phyloP scores from a whole-genome alignment of 2,888 invertebrate genomes.

The Caenorhabditis imperialis region DNA sequence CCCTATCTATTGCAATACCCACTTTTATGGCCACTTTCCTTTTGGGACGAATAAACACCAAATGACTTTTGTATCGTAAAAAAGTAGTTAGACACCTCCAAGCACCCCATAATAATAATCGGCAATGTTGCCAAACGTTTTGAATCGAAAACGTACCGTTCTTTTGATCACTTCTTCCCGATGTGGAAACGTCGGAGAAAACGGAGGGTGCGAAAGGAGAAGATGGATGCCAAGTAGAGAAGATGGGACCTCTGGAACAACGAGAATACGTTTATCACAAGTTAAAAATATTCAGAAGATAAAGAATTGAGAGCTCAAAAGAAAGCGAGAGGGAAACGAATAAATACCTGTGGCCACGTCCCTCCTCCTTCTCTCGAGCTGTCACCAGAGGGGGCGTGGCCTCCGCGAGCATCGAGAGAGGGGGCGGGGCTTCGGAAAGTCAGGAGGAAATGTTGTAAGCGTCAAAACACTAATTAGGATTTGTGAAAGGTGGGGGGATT shows the following conservation, averaged over 20 bases:
- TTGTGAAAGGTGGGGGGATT: too few relatives aligned
- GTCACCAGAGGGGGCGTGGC: conserved; percentile 24
- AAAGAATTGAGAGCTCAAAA: neutral
- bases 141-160: too few relatives aligned
- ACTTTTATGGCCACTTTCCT: conserved; percentile 45
- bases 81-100: neutral
- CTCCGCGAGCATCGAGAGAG: neutral
- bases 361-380: too few relatives aligned
- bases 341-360: conserved; percentile 44
- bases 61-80: neutral
- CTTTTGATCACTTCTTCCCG: too few relatives aligned
- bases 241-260: too few relatives aligned
- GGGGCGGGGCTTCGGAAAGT: conserved; percentile 31
- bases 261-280: neutral
- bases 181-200: too few relatives aligned
- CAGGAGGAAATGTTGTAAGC: conserved; percentile 15
- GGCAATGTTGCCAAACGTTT: conserved; percentile 2
- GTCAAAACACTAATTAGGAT: conserved; percentile 44
- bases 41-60: neutral
- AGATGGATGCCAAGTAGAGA: too few relatives aligned
- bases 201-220: too few relatives aligned
- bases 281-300: neutral
- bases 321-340: neutral
- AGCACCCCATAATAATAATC: too few relatives aligned
- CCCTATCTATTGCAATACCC: conserved; percentile 29